A percentile compares a stretch with the other conserved stretches of the same genome.
phyloP scores from a whole-genome alignment of 2,888 invertebrate species.

The Hirudinaria manillensis region DNA sequence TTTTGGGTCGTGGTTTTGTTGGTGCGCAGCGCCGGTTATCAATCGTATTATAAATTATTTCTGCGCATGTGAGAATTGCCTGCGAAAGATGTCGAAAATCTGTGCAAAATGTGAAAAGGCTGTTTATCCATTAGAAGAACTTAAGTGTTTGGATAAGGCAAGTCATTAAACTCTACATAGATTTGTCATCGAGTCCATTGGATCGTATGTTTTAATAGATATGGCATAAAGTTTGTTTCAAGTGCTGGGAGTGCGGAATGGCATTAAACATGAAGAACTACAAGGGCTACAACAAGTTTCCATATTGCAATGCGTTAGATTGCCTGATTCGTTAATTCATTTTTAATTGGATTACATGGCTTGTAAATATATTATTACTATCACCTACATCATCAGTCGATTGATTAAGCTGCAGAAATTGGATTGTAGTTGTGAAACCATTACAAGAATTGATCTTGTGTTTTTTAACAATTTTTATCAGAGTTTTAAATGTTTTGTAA shows the following conservation, averaged over 20 bases:
- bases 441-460: neutral
- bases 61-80: neutral
- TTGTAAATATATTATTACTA: neutral
- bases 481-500: constrained; percentile 42
- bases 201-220: constrained; percentile 61
- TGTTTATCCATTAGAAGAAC: constrained; percentile 28
- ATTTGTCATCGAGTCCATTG: constrained; percentile 10
- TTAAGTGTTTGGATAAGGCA: constrained; percentile 30
- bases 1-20: too few species aligned
- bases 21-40: too few species aligned
- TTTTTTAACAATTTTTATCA: neutral
- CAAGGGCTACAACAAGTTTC: constrained; percentile 95
- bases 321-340: constrained; percentile 2
- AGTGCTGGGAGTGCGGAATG: constrained; percentile 95
- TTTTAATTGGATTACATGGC: neutral
- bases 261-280: constrained; percentile 94
- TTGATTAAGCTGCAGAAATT: too few species aligned
- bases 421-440: too few species aligned
- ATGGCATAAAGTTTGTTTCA: constrained; percentile 99
- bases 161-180: neutral
- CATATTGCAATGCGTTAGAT: constrained; percentile 97
- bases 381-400: neutral
- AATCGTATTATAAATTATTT: too few species aligned
- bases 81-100: constrained; percentile 26
- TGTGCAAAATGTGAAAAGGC: constrained; percentile 31